Evolutionary conservation across 2,797 vertebrate genomes (phyloP).

Genomic region (Argya squamiceps): DNA sequence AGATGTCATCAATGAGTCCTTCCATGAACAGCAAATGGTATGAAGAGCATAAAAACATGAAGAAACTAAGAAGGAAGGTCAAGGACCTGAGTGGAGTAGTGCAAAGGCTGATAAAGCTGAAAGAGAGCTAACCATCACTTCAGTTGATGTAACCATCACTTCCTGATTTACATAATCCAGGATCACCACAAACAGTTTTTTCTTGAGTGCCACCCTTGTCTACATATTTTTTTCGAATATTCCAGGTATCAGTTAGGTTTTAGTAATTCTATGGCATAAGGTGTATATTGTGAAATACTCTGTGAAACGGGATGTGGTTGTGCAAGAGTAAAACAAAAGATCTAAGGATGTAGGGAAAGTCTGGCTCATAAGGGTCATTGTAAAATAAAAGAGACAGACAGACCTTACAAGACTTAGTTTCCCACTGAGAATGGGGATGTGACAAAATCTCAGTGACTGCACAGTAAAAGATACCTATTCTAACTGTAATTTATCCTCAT

Average conservation of each 20-base stretch:
- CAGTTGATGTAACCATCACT: background rate
- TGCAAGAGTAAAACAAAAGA: background rate
- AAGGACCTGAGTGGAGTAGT: background rate
- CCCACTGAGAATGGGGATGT: background rate
- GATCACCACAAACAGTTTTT: background rate
- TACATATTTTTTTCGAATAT: background rate
- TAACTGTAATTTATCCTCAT: background rate
- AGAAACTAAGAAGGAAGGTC: constrained; percentile 27
- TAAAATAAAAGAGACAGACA: background rate
- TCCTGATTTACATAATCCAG: background rate
- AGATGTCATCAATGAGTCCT: constrained; percentile 17
- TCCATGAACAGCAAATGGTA: constrained; percentile 36
- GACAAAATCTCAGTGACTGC: background rate
- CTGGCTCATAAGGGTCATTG: background rate
- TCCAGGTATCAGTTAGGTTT: background rate
- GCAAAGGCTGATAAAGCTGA: background rate
- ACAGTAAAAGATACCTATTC: background rate
- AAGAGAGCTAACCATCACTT: background rate
- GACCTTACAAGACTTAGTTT: background rate
- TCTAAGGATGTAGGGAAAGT: background rate
- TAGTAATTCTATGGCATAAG: background rate
- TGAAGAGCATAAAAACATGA: constrained; percentile 1
- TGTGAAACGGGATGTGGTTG: background rate
- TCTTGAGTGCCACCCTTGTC: background rate
- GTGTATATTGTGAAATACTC: background rate